These are phyloP conservation scores for Dolichotis patagonum DNA, from an alignment of 2,113 vertebrate species.

Conservation along the genomic window DNA sequence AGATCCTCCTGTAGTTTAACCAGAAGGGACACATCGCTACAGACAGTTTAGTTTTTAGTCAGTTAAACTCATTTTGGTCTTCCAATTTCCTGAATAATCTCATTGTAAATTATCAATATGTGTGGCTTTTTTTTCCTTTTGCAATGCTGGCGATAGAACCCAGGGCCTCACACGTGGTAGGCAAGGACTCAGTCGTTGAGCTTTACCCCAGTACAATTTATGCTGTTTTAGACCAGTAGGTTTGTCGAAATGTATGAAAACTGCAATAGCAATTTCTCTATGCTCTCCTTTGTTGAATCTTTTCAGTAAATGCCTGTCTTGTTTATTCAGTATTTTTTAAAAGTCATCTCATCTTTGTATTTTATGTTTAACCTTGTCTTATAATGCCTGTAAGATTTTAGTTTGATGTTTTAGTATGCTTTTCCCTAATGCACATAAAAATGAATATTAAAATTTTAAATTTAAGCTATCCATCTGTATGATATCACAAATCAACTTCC, in stretches of 20 bases:
- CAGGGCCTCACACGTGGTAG: background rate
- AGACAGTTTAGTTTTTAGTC: background rate
- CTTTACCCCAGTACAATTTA: background rate
- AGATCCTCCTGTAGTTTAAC: background rate
- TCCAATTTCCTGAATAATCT: background rate
- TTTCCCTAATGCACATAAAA: background rate
- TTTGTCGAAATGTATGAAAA: background rate
- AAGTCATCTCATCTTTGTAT: constrained; percentile 1
- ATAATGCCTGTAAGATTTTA: background rate
- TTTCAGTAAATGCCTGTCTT: constrained; percentile 10
- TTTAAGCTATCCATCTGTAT: background rate
- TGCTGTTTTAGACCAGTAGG: background rate
- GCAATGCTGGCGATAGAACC: background rate
- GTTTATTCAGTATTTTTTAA: constrained; percentile 1
- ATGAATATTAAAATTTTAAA: background rate
- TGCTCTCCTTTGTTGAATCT: background rate
- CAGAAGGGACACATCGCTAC: background rate
- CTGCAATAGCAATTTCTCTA: background rate
- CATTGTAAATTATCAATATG: background rate
- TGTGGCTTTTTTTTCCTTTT: background rate
- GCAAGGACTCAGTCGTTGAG: too few relatives aligned
- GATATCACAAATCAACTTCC: background rate
- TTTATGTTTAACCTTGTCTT: background rate
- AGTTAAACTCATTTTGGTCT: background rate
- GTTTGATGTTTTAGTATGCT: constrained; percentile 4